Base-by-base conservation (phyloP, 2,888 invertebrate genomes). In the Chromoteleia sp. region DNA sequence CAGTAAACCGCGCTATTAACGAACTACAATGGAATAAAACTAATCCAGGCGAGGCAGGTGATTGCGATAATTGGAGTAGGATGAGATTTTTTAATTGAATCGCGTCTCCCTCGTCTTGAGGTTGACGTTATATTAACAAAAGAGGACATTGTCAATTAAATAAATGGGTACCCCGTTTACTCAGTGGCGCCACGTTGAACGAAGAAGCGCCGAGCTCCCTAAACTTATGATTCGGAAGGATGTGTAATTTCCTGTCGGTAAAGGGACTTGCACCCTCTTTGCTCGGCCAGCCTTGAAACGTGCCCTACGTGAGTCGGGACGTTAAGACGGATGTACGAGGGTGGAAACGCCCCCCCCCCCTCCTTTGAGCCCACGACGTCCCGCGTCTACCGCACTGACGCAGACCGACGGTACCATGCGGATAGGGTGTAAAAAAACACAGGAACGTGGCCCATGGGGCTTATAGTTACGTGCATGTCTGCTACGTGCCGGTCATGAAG, bases 171-270 rank as follows among this genome's bases (percentile, higher is more conserved):
- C 39, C 63, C 56, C 73, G 54, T 63, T 70, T 70, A 75, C 54
- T 70, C 19, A 75, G 74, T 70, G 70, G 59, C 75, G 71, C 29
- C 59, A 63, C 68, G 56, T 77, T 68, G 73, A 80, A 70, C 52
- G 82, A 81, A 82, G 76, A 77, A 75, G 83, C 77, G 74, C 59
- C 36, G 52, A 83, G 80, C 67, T 70, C 85, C 83, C 76, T 84
- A 83, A 87, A 88, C 86, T 87, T 86, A 87, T 85, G 82, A 86
- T 87, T 85, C 86, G 88, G 87, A 86, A 89, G 89, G 89, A 89
- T 87, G 88, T 89, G 90, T 89, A 90, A 90, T 91, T 90, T 90
- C 90, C 90, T 90, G 89, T 80, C 85, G 87, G 86, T 87, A 87
- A 87, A 87, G 87, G 87, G 87, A 82, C 80, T 81, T 75, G 81